Conservation (phyloP, 1,140 invertebrate genomes). For the Teleopsis dalmanni region DNA sequence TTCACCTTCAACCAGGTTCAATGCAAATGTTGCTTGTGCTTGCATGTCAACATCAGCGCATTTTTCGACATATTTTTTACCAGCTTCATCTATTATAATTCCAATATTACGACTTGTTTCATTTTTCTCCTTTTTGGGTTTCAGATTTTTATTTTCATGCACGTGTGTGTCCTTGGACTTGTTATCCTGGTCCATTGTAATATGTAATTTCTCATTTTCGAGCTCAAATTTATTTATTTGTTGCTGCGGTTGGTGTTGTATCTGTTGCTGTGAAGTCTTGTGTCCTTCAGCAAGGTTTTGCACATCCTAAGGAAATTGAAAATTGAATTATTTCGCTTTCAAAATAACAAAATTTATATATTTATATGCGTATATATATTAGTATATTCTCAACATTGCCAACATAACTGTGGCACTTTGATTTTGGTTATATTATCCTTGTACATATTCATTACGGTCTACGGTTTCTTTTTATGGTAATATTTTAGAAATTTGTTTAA, state of each 20-base stretch:
- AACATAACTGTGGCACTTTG: no score
- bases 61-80: background rate
- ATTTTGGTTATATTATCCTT: no score
- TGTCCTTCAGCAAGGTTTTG: background rate
- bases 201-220: no score
- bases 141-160: background rate
- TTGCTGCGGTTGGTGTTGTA: conserved; percentile 6
- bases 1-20: conserved; percentile 5
- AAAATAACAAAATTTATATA: no score
- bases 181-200: no score
- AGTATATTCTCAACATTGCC: no score
- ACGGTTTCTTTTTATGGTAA: no score
- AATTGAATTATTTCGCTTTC: no score
- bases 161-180: conserved; percentile 7
- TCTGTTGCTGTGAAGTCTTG: background rate
- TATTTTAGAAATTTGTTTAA: no score
- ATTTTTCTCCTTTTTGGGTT: conserved; percentile 1
- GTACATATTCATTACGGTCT: no score
- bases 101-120: background rate
- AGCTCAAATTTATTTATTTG: conserved; percentile 1
- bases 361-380: no score
- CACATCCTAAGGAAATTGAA: no score
- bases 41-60: background rate
- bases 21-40: conserved; percentile 2
- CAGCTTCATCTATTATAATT: background rate